Base-by-base conservation (phyloP, 2,888 invertebrate species). In the Macrophya alboannulata region DNA sequence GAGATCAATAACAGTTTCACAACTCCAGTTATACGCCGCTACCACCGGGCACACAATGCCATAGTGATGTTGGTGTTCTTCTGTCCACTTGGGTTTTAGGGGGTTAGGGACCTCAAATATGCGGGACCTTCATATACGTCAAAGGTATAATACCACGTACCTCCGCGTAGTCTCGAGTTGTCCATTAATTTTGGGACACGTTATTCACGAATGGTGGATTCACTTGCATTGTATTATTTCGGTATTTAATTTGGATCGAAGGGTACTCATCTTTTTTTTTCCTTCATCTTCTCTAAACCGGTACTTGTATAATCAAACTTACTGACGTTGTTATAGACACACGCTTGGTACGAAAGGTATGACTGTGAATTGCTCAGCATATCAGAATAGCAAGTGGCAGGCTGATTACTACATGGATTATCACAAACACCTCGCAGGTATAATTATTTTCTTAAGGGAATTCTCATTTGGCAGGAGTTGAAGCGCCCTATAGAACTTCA, bases 1-100 rank as follows among this genome's bases (percentile, higher is more conserved):
- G 71, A 65, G 83, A 83, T 83, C 83, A 68, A 83, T 83, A 83
- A 83, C 83, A 48, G 65, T 83, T 83, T 71, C 83, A 9, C 48
- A 48, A 45, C 43, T 68, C 31, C n/a, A 71, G 83, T 68, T 68
- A 8, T 65, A 48, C 21, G 21, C 25, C 17, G 79, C 25, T 37
- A 59, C n/a, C n/a, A 40, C 55, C 59, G 21, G 9, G 37, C 48
- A 55, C 81, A 62, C 21, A 43, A n/a, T 55, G 17, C n/a, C 10
- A 17, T 77, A 31, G 51, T 45, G 45, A 74, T 45, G 45, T 40
- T 40, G 21, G 72, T 74, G 72, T 45, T 74, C 25, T n/a, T 45
- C n/a, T 74, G 72, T 74, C 72, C 72, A 74, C 45, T 74, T 21
- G 43, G 68, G 68, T 68, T 45, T 45, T 45, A 37, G 31, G 68